Percentiles rank a stretch among this genome's conserved stretches.
Conservation (phyloP, 2,797 vertebrate genomes). For the Prunella strophiata region DNA sequence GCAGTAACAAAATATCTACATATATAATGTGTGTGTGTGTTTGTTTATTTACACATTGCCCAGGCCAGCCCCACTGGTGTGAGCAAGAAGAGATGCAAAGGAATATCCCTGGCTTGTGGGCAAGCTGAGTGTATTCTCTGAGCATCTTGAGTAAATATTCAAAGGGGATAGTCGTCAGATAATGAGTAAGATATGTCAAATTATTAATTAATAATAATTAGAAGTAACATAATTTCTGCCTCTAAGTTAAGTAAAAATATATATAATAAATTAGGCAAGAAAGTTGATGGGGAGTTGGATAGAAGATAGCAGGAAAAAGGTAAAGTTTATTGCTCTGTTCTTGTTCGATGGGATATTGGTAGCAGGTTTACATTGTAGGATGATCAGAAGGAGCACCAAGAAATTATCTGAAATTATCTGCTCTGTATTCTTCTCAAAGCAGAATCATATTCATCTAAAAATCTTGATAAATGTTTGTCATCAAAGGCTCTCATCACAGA, state of each 20-base stretch:
- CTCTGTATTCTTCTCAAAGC: not conserved
- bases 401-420: not conserved
- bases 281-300: not conserved
- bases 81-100: not conserved
- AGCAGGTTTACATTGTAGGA: not conserved
- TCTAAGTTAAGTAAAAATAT: not conserved
- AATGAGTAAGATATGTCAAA: not conserved
- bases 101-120: not conserved
- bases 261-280: not conserved
- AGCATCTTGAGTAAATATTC: not conserved
- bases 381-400: not conserved
- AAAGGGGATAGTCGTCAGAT: accelerated
- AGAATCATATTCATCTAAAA: not conserved
- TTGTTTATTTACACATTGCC: not conserved
- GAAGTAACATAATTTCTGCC: not conserved
- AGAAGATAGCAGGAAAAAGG: not conserved
- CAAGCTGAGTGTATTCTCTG: not conserved
- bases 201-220: not conserved
- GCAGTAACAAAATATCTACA: not conserved
- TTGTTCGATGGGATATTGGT: not conserved
- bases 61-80: not conserved
- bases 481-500: not conserved
- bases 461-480: not conserved
- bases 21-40: too few species aligned
- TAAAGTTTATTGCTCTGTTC: not conserved